These are phyloP conservation scores for Picathartes gymnocephalus DNA, from an alignment of 2,113 vertebrate genomes.

Conservation along the genomic window DNA sequence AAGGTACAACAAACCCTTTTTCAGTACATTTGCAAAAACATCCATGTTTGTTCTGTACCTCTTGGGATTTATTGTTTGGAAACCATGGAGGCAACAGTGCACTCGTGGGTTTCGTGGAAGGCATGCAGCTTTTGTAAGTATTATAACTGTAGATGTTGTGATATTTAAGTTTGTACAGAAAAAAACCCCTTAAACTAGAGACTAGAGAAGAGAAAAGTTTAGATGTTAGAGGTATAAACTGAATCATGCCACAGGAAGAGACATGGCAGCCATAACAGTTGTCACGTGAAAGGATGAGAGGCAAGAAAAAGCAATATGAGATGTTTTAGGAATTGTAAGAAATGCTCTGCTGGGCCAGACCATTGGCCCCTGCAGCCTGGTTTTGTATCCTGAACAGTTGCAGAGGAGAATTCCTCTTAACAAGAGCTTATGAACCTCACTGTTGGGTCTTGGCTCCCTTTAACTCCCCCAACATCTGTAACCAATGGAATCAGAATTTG, in stretches of 20 bases:
- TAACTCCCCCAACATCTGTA: neutral
- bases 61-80: constrained; percentile 95
- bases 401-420: neutral
- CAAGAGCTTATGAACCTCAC: neutral
- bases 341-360: neutral
- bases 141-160: neutral
- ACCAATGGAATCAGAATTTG: neutral
- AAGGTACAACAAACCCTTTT: constrained; percentile 96
- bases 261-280: neutral
- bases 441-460: neutral
- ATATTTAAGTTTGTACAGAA: neutral
- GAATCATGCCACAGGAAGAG: neutral
- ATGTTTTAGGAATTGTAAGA: neutral
- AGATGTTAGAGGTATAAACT: neutral
- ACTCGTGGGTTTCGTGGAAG: constrained; percentile 80
- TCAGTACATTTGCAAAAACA: constrained; percentile 97
- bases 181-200: neutral
- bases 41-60: constrained; percentile 97
- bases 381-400: neutral
- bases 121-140: constrained; percentile 85
- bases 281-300: neutral
- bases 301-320: neutral
- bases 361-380: neutral
- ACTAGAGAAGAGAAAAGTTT: neutral
- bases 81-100: constrained; percentile 95